Conservation (phyloP, 2,888 invertebrate genomes). For the Lepidochrysops patricia region DNA sequence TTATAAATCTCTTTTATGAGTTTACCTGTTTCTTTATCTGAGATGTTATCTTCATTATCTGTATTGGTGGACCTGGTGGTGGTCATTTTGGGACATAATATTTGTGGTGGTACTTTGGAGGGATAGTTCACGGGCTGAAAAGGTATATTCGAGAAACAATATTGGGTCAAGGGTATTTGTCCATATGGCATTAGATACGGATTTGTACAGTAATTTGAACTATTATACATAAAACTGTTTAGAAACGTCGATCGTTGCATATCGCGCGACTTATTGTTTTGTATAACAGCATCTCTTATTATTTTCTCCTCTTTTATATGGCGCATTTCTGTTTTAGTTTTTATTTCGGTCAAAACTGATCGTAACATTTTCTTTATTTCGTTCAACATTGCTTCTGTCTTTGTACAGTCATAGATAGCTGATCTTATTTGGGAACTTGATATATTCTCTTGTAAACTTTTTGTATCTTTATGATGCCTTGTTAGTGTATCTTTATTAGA, state of each 20-base stretch:
- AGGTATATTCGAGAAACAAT: conserved; percentile 31
- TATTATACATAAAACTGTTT: conserved; percentile 46
- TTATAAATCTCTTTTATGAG: conserved; percentile 63
- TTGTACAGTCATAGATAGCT: conserved; percentile 28
- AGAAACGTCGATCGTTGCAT: conserved; percentile 41
- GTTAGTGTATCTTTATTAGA: conserved; percentile 33
- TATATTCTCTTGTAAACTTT: conserved; percentile 20
- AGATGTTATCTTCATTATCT: conserved; percentile 26
- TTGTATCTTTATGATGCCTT: conserved; percentile 13
- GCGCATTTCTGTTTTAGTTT: conserved; percentile 38
- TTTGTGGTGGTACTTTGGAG: conserved; percentile 32
- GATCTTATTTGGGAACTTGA: conserved; percentile 28
- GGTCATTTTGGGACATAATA: conserved; percentile 22
- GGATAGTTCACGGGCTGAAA: conserved; percentile 34
- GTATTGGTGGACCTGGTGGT: conserved; percentile 45
- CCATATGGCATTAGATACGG: conserved; percentile 38
- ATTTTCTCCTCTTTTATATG: conserved; percentile 26
- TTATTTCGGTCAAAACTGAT: conserved; percentile 53
- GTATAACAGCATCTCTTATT: conserved; percentile 48
- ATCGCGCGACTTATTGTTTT: conserved; percentile 44
- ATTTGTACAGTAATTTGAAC: conserved; percentile 34
- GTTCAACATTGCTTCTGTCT: conserved; percentile 48
- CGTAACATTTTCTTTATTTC: conserved; percentile 58
- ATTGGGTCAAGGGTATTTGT: conserved; percentile 31
- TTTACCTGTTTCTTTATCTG: conserved; percentile 47